Percentiles rank a stretch among this genome's conserved stretches.
These are phyloP conservation scores for Octonoba sinensis DNA, from an alignment of 2,888 invertebrate species.

Conservation along the genomic window DNA sequence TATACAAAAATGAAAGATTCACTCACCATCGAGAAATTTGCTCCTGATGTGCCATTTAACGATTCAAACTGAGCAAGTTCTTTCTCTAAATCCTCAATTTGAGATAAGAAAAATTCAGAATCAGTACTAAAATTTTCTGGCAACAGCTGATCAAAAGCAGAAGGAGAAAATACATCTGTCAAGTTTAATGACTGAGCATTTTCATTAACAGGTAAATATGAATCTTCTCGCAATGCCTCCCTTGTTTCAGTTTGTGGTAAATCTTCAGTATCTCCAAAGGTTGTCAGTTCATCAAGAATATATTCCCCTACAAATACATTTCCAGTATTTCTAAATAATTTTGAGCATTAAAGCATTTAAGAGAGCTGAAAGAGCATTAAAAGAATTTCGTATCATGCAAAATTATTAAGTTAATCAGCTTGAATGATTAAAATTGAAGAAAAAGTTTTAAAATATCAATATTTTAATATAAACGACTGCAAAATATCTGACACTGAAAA, in stretches of 20 bases:
- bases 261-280: not conserved
- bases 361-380: not conserved
- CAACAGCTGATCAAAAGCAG: conserved; percentile 20
- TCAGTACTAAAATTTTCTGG: conserved; percentile 24
- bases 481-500: too few relatives aligned
- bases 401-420: too few relatives aligned
- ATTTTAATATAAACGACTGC: too few relatives aligned
- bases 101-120: conserved; percentile 36
- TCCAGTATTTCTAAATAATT: too few relatives aligned
- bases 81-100: conserved; percentile 42
- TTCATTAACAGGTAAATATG: conserved; percentile 49
- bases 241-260: conserved; percentile 19
- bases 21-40: too few relatives aligned
- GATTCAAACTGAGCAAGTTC: conserved; percentile 17
- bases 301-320: conserved; percentile 34
- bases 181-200: conserved; percentile 23
- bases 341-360: too few relatives aligned
- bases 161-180: conserved; percentile 28
- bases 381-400: not conserved
- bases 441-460: too few relatives aligned
- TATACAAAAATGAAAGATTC: too few relatives aligned
- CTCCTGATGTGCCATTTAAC: not conserved
- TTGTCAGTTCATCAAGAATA: conserved; percentile 32
- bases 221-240: conserved; percentile 21
- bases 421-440: too few relatives aligned